Percentiles rank a stretch among this genome's conserved stretches.
Conservation (phyloP, 2,888 invertebrate species). For the Diplolepis rosae region DNA sequence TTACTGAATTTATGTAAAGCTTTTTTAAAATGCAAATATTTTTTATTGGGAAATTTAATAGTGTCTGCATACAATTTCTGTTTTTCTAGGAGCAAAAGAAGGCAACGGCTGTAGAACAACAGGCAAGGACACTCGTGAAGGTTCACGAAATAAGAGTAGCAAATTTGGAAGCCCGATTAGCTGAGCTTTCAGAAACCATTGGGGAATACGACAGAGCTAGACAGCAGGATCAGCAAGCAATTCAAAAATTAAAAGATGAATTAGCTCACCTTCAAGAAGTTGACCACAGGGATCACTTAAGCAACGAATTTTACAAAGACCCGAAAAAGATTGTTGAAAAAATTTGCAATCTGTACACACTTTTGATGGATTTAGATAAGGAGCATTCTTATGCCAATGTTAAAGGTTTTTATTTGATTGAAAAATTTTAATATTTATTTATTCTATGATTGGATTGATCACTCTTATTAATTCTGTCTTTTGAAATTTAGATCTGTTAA, state of each 20-base stretch:
- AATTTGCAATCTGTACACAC: conserved; percentile 73
- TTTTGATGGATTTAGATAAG: conserved; percentile 73
- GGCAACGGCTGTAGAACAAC: conserved; percentile 83
- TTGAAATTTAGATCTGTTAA: conserved; percentile 71
- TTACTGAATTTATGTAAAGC: no score
- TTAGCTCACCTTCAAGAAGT: conserved; percentile 58
- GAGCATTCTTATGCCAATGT: conserved; percentile 64
- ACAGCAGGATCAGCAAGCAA: conserved; percentile 83
- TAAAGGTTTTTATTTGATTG: conserved; percentile 72
- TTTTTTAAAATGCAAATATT: no score
- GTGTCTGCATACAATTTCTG: not conserved
- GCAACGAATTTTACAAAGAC: conserved; percentile 55
- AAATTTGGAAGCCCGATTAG: conserved; percentile 83
- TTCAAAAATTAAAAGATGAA: conserved; percentile 80
- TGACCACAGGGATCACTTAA: conserved; percentile 54
- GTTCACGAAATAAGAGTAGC: conserved; percentile 86
- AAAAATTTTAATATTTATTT: not conserved
- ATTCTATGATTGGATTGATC: not conserved
- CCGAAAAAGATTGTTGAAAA: conserved; percentile 70
- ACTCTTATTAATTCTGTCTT: not conserved
- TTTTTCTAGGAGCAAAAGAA: conserved; percentile 80
- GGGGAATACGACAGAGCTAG: conserved; percentile 85
- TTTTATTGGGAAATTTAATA: not conserved
- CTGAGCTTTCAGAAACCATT: conserved; percentile 86
- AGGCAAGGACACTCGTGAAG: conserved; percentile 80